Evolutionary conservation across 2,888 invertebrate genomes (phyloP).

Genomic region (Eupeodes latifasciatus): DNA sequence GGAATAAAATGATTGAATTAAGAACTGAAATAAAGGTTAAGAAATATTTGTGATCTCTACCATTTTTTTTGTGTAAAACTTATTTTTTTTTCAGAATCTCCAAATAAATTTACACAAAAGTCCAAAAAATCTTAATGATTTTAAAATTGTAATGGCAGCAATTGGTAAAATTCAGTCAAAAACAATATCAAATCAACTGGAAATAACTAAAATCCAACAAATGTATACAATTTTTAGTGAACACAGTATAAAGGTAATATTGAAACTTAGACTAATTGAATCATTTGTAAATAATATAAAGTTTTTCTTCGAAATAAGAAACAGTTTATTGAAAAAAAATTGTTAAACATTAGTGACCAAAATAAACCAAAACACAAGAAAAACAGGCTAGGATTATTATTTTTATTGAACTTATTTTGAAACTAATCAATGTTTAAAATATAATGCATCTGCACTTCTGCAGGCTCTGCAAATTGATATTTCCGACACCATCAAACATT

Average conservation of each 20-base stretch:
- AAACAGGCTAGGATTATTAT: no score
- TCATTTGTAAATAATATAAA: no score
- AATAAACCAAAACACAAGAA: no score
- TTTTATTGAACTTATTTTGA: no score
- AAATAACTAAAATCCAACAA: slow-evolving; percentile 90
- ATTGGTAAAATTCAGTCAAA: slow-evolving; percentile 90
- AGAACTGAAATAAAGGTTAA: slow-evolving; percentile 89
- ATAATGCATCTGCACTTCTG: no score
- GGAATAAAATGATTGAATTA: slow-evolving; percentile 88
- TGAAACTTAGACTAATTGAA: no score
- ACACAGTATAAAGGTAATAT: slow-evolving; percentile 88
- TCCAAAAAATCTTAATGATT: slow-evolving; percentile 91
- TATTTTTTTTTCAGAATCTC: slow-evolving; percentile 82
- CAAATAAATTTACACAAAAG: slow-evolving; percentile 89
- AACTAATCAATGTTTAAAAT: no score
- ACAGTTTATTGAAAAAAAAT: no score
- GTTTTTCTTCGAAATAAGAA: no score
- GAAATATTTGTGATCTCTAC: slow-evolving; percentile 73
- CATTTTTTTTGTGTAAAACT: neutral
- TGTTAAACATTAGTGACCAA: no score
- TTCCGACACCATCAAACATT: no score
- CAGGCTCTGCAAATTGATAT: no score
- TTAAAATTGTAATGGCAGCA: slow-evolving; percentile 93
- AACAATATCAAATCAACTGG: slow-evolving; percentile 91
- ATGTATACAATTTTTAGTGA: slow-evolving; percentile 90